Evolutionary conservation across 2,113 vertebrate species (phyloP), one percentile per base, ranked within the genome.

Genomic region (Corythoichthys intestinalis): DNA sequence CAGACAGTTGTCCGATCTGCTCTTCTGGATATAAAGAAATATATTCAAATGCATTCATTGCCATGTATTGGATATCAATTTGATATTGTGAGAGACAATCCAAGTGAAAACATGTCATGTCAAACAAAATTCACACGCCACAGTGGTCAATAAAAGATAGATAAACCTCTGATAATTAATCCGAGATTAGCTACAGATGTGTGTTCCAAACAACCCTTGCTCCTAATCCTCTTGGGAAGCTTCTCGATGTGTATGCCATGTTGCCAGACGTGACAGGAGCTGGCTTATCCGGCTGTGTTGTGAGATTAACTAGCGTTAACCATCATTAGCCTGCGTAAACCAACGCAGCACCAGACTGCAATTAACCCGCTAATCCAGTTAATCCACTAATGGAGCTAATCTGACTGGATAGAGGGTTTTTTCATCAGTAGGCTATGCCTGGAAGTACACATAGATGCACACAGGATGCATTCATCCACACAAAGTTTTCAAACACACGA

Each of bases 351-450:
- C 80, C 85, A 85, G 87, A 86, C 87, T 70, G 84, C 86, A 90
- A 89, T 90, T 90, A 90, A 89, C 84, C 79, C 84, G 83, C 84
- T 89, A 90, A 86, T 86, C 85, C 82, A 63, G 82, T 84, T 88
- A 88, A 90, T 89, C 89, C 86, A 80, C 85, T 89, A 88, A 89
- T 89, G 73, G 82, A 87, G 85, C 86, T 90, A 90, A 90, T 89
- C 87, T 88, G 86, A 88, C 76, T 88, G 84, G 75, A 84, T 80
- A 75, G 79, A 70, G 74, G 70, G 9, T 44, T 44, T 61, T 44
- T 28, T 41, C 78, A 78, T 88, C 77, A 83, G 72, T 76, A 54
- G 83, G 81, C 64, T 81, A 71, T 85, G 71, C 71, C 69, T 70
- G 75, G 38, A 69, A 83, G 76, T 77, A 56, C 69, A 75, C 75